These are phyloP conservation scores for Hirudo medicinalis DNA, from an alignment of 1,140 invertebrate species.

Conservation along the genomic window DNA sequence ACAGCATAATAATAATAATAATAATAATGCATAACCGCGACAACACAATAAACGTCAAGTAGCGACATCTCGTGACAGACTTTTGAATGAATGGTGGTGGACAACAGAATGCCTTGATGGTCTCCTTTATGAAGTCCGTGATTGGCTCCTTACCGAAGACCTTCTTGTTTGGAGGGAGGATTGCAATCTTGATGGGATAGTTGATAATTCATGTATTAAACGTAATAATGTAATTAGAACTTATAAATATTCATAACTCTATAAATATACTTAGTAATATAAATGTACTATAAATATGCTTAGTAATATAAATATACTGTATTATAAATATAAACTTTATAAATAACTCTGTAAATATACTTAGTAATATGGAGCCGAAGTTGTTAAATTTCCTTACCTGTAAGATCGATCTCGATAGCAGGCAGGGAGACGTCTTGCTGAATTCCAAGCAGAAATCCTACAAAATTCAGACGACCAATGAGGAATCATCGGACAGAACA, in stretches of 20 bases:
- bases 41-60: too few species aligned
- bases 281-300: background rate
- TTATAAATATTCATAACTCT: too few species aligned
- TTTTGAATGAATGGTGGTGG: background rate
- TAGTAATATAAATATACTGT: background rate
- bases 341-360: background rate
- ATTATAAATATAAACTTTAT: too few species aligned
- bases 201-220: too few species aligned
- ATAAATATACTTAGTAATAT: background rate
- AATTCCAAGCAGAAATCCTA: slow-evolving; percentile 90
- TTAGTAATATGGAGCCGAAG: background rate
- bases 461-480: background rate
- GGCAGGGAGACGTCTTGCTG: slow-evolving; percentile 71
- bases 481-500: slow-evolving; percentile 6
- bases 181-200: background rate
- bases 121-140: slow-evolving; percentile 5
- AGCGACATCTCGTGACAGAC: background rate
- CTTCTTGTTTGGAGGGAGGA: background rate
- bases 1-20: background rate
- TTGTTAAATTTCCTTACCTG: slow-evolving; percentile 48
- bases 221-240: too few species aligned
- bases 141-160: background rate
- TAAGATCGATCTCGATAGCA: slow-evolving; percentile 78
- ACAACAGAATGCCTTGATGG: background rate
- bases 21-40: too few species aligned